phyloP scores from a whole-genome alignment of 2,888 invertebrate species.

The Dicroscelio sp. region DNA sequence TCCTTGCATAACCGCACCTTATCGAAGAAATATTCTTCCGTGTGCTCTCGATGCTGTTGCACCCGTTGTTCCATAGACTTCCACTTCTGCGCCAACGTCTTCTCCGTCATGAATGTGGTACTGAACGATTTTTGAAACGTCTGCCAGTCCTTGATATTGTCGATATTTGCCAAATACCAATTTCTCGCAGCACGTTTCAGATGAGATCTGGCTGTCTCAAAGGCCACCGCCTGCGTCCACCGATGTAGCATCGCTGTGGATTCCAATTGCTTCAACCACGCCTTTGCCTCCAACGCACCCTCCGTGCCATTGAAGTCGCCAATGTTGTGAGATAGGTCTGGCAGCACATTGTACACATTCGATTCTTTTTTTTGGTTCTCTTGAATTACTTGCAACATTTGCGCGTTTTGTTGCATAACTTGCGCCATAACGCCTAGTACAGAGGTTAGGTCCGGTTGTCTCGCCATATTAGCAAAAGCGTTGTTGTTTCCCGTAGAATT shows the following conservation, averaged over 20 bases:
- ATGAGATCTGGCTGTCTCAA: neutral
- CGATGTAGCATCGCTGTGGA: slow-evolving; percentile 5
- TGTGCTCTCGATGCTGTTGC: no score
- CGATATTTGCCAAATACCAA: slow-evolving; percentile 32
- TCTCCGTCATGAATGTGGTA: neutral
- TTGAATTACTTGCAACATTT: neutral
- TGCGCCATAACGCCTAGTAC: neutral
- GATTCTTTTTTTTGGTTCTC: no score
- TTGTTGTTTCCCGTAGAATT: no score
- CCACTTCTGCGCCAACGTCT: slow-evolving; percentile 58
- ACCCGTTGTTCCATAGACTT: slow-evolving; percentile 66
- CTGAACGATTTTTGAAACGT: neutral
- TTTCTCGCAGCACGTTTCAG: neutral
- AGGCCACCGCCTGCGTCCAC: neutral
- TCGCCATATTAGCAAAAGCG: no score
- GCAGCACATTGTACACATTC: neutral
- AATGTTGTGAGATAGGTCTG: slow-evolving; percentile 11
- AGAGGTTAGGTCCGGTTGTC: no score
- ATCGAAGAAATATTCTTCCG: slow-evolving; percentile 71
- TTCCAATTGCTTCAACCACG: slow-evolving; percentile 33
- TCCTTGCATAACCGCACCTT: slow-evolving; percentile 70
- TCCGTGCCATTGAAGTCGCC: neutral
- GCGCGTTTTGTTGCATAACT: neutral
- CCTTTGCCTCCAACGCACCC: neutral
- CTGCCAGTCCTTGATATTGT: neutral